phyloP scores from a whole-genome alignment of 1,140 invertebrate species.

The Geopemphigus sp. region DNA sequence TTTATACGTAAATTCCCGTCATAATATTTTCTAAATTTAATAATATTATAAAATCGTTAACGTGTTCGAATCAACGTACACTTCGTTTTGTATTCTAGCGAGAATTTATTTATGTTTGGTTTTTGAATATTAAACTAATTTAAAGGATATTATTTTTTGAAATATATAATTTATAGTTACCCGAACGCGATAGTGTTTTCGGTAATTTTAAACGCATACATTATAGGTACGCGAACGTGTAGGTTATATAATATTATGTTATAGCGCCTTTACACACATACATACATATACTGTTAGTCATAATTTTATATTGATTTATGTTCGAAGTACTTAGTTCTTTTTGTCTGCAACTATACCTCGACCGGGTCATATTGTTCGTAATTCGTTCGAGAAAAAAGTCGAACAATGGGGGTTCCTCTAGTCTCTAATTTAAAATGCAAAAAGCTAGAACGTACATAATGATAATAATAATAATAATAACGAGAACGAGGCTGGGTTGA shows the following conservation, averaged over 20 bases:
- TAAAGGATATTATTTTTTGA: no score
- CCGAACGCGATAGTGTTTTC: no score
- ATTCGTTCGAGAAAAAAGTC: background rate
- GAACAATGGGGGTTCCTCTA: background rate
- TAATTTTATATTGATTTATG: conserved; percentile 4
- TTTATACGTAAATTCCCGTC: no score
- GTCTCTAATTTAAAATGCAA: conserved; percentile 25
- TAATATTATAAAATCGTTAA: no score
- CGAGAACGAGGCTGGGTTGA: background rate
- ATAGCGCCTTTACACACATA: no score
- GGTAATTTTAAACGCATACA: background rate
- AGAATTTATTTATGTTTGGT: no score
- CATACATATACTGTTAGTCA: background rate
- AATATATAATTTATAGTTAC: no score
- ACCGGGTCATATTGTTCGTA: background rate
- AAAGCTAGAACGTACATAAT: conserved; percentile 1
- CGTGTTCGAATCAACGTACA: no score
- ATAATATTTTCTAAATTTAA: no score
- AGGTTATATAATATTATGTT: background rate
- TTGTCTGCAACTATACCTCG: background rate
- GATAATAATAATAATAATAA: conserved; percentile 16
- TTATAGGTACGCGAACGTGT: background rate
- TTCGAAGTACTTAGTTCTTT: background rate
- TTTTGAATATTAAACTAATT: no score
- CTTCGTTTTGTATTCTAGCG: no score